These are phyloP conservation scores for Sarcophilus harrisii DNA, from an alignment of 2,797 vertebrate genomes.

Conservation along the genomic window DNA sequence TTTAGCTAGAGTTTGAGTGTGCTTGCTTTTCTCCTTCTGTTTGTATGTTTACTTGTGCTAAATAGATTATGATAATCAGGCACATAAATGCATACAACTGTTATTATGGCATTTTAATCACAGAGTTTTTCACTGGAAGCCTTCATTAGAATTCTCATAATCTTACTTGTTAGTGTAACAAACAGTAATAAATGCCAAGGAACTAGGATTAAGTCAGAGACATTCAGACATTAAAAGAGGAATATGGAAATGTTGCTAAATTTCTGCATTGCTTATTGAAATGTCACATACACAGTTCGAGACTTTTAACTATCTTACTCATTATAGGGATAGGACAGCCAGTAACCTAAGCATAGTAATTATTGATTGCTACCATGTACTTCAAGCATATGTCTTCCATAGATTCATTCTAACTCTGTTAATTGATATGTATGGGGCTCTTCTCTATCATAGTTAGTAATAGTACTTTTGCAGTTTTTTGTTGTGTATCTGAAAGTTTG, in stretches of 20 bases:
- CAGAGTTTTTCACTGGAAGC: constrained; percentile 88
- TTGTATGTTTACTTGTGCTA: constrained; percentile 93
- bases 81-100: constrained; percentile 91
- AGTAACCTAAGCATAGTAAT: constrained; percentile 80
- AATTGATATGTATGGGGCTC: not conserved
- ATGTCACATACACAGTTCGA: constrained; percentile 88
- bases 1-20: constrained; percentile 83
- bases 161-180: constrained; percentile 92
- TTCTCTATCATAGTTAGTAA: not conserved
- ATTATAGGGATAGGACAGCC: constrained; percentile 79
- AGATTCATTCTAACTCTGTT: constrained; percentile 61
- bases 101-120: constrained; percentile 94
- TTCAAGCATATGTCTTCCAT: constrained; percentile 68
- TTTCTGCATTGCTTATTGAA: constrained; percentile 90
- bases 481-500: not conserved
- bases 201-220: constrained; percentile 89
- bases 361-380: constrained; percentile 71
- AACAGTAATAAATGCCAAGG: constrained; percentile 92
- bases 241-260: constrained; percentile 89
- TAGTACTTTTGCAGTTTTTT: not conserved
- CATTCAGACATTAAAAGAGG: constrained; percentile 88
- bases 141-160: constrained; percentile 97
- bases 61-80: constrained; percentile 96
- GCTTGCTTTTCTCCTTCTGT: constrained; percentile 88
- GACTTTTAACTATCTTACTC: constrained; percentile 85